phyloP scores from a whole-genome alignment of 2,888 invertebrate species.

The Pachliopta kotzebuea region DNA sequence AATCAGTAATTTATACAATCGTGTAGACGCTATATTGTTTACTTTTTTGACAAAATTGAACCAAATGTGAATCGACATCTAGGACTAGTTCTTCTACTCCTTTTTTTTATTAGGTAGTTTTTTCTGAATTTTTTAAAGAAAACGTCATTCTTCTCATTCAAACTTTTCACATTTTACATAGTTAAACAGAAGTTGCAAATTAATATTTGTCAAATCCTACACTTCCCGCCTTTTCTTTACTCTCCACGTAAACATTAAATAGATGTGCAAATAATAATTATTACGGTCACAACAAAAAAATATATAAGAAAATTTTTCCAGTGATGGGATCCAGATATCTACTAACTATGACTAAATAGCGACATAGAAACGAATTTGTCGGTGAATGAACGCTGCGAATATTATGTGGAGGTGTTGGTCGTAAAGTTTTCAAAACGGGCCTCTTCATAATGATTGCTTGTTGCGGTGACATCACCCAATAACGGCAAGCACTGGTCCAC shows the following conservation, averaged over 20 bases:
- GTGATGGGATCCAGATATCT: constrained; percentile 5
- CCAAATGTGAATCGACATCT: too few relatives aligned
- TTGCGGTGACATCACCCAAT: constrained; percentile 66
- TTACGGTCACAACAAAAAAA: neutral
- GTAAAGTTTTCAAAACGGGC: constrained; percentile 73
- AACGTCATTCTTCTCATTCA: neutral
- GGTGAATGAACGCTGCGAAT: constrained; percentile 72
- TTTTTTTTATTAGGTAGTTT: neutral
- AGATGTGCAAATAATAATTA: too few relatives aligned
- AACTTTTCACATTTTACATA: neutral
- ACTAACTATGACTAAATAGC: constrained; percentile 21
- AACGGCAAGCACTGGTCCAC: constrained; percentile 48
- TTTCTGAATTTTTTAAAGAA: neutral
- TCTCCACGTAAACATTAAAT: neutral
- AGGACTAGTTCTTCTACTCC: neutral
- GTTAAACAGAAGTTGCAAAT: too few relatives aligned
- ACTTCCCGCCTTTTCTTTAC: neutral
- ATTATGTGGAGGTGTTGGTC: constrained; percentile 72
- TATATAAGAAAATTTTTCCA: neutral
- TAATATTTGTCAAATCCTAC: neutral
- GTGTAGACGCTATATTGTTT: too few relatives aligned
- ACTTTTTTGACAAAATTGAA: too few relatives aligned
- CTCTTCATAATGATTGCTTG: constrained; percentile 59
- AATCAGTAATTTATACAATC: neutral
- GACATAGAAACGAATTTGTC: constrained; percentile 43